A percentile compares a stretch with the other conserved stretches of the same genome.
phyloP scores from a whole-genome alignment of 1,140 invertebrate species.

The Lethocerus indicus region DNA sequence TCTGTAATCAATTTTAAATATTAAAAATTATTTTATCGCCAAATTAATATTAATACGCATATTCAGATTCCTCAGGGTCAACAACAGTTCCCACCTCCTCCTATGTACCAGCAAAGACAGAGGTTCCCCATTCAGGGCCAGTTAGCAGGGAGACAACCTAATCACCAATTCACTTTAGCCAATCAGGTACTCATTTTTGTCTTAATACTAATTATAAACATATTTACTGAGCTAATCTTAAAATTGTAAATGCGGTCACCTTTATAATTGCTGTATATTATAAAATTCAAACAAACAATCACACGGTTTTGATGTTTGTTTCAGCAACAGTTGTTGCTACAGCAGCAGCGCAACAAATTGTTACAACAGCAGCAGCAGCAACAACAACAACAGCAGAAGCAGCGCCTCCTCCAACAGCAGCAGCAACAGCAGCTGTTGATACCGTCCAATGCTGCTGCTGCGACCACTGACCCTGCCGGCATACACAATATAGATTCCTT shows the following conservation, averaged over 20 bases:
- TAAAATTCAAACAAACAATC: no score
- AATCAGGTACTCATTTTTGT: conserved; percentile 7
- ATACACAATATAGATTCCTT: conserved; percentile 60
- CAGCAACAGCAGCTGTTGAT: conserved; percentile 52
- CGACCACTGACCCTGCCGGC: conserved; percentile 22
- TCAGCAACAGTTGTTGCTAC: conserved; percentile 10
- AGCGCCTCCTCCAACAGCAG: conserved; percentile 33
- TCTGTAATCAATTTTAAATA: no score
- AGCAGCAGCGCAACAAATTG: conserved; percentile 13
- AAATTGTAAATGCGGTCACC: no score
- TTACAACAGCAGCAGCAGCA: conserved; percentile 26
- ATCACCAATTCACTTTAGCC: background rate
- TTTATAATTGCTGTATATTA: no score
- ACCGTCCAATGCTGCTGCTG: conserved; percentile 40
- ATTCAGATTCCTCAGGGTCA: no score
- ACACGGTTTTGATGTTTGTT: no score
- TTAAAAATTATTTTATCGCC: no score
- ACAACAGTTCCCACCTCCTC: conserved; percentile 20
- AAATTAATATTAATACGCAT: no score
- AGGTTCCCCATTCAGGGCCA: conserved; percentile 15
- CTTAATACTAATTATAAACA: no score
- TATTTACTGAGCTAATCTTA: no score
- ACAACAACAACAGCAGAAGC: conserved; percentile 27
- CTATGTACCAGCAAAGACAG: conserved; percentile 20
- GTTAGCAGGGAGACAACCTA: background rate